Percentiles rank a stretch among this genome's conserved stretches.
phyloP scores from a whole-genome alignment of 2,888 invertebrate species.

The Ophion costatus region DNA sequence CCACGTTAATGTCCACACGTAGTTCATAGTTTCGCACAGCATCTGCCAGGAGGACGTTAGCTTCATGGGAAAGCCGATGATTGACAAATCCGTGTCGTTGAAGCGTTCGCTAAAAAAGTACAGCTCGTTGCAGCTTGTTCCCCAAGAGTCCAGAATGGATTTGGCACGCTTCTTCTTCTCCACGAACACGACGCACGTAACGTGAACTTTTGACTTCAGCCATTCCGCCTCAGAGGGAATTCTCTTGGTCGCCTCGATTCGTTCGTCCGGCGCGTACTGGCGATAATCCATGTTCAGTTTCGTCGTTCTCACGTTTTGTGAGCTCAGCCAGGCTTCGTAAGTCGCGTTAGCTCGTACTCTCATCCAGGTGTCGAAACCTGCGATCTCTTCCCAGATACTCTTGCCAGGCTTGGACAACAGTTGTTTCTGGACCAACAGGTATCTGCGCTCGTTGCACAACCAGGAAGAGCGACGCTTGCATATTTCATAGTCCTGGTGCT shows the following conservation, averaged over 20 bases:
- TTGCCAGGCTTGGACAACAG: constrained; percentile 5
- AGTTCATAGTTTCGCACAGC: constrained; percentile 82
- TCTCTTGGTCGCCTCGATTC: constrained; percentile 6
- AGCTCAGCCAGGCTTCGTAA: constrained; percentile 75
- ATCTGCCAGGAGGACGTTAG: constrained; percentile 83
- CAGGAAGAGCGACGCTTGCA: constrained; percentile 55
- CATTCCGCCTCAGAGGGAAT: constrained; percentile 76
- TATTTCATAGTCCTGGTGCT: constrained; percentile 36
- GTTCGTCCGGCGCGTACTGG: constrained; percentile 69
- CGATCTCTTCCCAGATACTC: constrained; percentile 23
- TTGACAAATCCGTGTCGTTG: constrained; percentile 70
- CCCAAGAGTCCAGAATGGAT: constrained; percentile 83
- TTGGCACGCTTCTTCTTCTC: constrained; percentile 81
- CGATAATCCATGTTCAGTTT: constrained; percentile 73
- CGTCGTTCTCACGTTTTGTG: constrained; percentile 63
- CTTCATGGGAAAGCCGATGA: constrained; percentile 76
- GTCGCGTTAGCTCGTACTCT: constrained; percentile 51
- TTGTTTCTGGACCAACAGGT: constrained; percentile 25
- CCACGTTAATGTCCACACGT: constrained; percentile 75
- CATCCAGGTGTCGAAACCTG: constrained; percentile 45
- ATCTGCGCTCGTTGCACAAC: constrained; percentile 43
- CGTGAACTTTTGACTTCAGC: constrained; percentile 78
- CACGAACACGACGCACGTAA: constrained; percentile 84
- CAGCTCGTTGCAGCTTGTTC: constrained; percentile 80
- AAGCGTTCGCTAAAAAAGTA: constrained; percentile 78